phyloP scores from a whole-genome alignment of 2,797 vertebrate genomes.

The Sebastes vulpes region DNA sequence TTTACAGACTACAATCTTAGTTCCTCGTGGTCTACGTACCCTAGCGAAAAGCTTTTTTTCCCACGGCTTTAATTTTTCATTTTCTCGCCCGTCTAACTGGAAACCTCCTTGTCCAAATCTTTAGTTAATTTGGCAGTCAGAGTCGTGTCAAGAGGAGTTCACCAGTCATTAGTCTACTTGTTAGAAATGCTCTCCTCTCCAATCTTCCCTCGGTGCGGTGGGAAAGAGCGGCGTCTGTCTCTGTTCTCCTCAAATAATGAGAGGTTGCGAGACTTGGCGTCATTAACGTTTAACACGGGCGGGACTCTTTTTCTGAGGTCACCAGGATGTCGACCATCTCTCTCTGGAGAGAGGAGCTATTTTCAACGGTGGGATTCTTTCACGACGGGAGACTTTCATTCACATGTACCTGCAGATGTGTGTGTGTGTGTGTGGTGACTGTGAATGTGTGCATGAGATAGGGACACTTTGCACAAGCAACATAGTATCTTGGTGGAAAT shows the following conservation, averaged over 20 bases:
- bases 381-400: not conserved
- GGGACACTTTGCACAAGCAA: not conserved
- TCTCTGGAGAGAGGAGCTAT: not conserved
- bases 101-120: slow-evolving; percentile 44
- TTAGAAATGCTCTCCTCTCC: slow-evolving; percentile 43
- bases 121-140: slow-evolving; percentile 43
- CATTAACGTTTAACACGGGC: slow-evolving; percentile 47
- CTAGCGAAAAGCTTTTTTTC: not conserved
- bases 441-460: not conserved
- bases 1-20: not conserved
- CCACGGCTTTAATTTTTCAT: slow-evolving; percentile 22
- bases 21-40: not conserved
- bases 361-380: slow-evolving; percentile 44
- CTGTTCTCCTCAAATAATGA: slow-evolving; percentile 56
- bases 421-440: not conserved
- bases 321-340: slow-evolving; percentile 25
- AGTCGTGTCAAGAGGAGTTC: slow-evolving; percentile 42
- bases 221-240: slow-evolving; percentile 31
- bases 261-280: slow-evolving; percentile 46
- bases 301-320: slow-evolving; percentile 31
- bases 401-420: slow-evolving; percentile 3
- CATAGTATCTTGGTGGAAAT: not conserved
- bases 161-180: slow-evolving; percentile 56
- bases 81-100: slow-evolving; percentile 12
- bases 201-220: slow-evolving; percentile 20